A percentile compares a stretch with the other conserved stretches of the same genome.
Conservation (phyloP, 2,113 vertebrate genomes). For the Melospiza georgiana region DNA sequence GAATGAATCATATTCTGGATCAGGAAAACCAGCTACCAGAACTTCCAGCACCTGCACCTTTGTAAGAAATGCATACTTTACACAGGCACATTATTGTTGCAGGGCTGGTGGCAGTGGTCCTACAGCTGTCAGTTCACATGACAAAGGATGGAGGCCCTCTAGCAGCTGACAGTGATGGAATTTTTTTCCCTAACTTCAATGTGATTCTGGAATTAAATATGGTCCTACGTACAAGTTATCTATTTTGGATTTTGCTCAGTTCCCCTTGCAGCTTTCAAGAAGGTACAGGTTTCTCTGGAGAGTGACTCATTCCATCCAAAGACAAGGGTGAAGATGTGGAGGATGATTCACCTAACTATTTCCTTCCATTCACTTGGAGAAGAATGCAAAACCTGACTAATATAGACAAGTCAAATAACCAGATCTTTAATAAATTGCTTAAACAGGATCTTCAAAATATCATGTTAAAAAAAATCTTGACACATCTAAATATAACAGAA, state of each 20-base stretch:
- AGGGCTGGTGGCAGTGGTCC: neutral
- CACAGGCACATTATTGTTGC: neutral
- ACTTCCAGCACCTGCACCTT: neutral
- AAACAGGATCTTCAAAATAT: neutral
- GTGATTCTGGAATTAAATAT: neutral
- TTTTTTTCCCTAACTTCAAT: neutral
- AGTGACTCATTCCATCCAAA: neutral
- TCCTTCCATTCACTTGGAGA: neutral
- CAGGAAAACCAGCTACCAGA: neutral
- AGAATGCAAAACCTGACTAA: neutral
- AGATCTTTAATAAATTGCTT: neutral
- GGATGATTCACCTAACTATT: conserved; percentile 23
- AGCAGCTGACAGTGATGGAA: neutral
- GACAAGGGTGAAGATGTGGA: neutral
- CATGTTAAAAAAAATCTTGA: neutral
- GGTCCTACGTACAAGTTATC: neutral
- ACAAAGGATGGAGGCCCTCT: neutral
- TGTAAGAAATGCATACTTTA: neutral
- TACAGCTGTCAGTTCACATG: neutral
- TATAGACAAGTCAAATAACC: neutral
- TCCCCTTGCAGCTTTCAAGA: neutral
- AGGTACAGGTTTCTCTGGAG: neutral
- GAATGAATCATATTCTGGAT: neutral
- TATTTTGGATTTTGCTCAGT: neutral
- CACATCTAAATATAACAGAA: neutral